phyloP scores from a whole-genome alignment of 2,888 invertebrate species.

The Pandemis corylana region DNA sequence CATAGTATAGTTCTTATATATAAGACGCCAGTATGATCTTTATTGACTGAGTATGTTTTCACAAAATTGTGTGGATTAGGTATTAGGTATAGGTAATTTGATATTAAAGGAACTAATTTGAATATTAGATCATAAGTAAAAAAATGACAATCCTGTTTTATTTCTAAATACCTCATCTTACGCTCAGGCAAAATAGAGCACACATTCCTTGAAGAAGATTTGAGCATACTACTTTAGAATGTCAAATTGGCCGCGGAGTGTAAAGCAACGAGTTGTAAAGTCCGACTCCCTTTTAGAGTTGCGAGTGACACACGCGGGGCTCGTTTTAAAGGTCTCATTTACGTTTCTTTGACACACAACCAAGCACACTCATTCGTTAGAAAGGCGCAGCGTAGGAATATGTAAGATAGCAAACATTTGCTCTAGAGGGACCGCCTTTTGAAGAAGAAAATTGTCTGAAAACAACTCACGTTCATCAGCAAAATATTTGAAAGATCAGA shows the following conservation, averaged over 20 bases:
- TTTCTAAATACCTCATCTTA: not conserved
- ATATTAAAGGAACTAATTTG: no score
- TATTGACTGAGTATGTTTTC: not conserved
- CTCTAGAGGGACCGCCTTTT: slow-evolving; percentile 45
- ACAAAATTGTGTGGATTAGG: no score
- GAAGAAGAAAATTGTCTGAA: slow-evolving; percentile 47
- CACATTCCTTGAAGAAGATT: not conserved
- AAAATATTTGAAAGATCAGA: slow-evolving; percentile 45
- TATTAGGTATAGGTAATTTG: no score
- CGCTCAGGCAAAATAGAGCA: not conserved
- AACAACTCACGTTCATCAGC: slow-evolving; percentile 48
- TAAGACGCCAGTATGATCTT: not conserved
- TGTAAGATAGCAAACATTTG: slow-evolving; percentile 45
- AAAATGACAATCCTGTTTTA: no score
- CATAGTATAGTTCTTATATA: not conserved
- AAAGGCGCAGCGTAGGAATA: slow-evolving; percentile 39
- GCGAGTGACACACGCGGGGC: slow-evolving; percentile 36
- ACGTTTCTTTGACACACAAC: slow-evolving; percentile 44
- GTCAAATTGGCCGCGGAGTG: slow-evolving; percentile 13
- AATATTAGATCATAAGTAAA: no score
- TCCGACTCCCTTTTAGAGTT: slow-evolving; percentile 37
- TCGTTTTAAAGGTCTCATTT: slow-evolving; percentile 46
- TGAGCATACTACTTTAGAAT: slow-evolving; percentile 10
- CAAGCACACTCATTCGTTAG: slow-evolving; percentile 42
- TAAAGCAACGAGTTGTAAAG: slow-evolving; percentile 25